Evolutionary conservation across 1,140 invertebrate species (phyloP).

Genomic region (Drosophila mayri): DNA sequence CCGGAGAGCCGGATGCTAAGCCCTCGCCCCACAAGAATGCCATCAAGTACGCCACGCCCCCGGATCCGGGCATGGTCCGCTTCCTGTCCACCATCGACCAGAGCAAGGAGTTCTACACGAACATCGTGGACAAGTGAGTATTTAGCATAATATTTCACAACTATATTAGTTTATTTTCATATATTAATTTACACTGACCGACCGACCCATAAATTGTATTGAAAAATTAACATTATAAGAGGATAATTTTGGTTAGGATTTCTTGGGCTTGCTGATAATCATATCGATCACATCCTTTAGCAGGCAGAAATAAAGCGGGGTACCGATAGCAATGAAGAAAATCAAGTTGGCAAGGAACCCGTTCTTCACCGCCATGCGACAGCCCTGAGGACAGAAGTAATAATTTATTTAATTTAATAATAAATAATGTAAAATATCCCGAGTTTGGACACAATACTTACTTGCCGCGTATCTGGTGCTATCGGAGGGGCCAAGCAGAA

Average conservation of each 20-base stretch:
- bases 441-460: background rate
- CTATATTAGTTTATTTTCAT: slow-evolving; percentile 9
- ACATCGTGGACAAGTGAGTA: slow-evolving; percentile 84
- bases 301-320: slow-evolving; percentile 71
- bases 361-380: slow-evolving; percentile 41
- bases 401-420: too few relatives aligned
- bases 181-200: slow-evolving; percentile 19
- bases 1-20: slow-evolving; percentile 43
- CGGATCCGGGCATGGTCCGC: slow-evolving; percentile 71
- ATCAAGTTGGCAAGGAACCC: slow-evolving; percentile 53
- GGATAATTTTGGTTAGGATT: slow-evolving; percentile 6
- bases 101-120: slow-evolving; percentile 82
- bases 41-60: slow-evolving; percentile 75
- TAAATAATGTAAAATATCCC: background rate
- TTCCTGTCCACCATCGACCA: slow-evolving; percentile 82
- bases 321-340: slow-evolving; percentile 67
- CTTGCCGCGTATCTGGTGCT: background rate
- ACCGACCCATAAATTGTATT: slow-evolving; percentile 4
- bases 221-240: background rate
- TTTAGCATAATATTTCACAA: slow-evolving; percentile 10
- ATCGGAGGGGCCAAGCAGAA: slow-evolving; percentile 45
- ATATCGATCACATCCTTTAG: slow-evolving; percentile 54
- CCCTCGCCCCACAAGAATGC: slow-evolving; percentile 39
- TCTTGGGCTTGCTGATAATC: slow-evolving; percentile 36
- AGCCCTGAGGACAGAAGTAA: slow-evolving; percentile 31